These are phyloP conservation scores for Brachyptera putata DNA, from an alignment of 2,888 invertebrate genomes.

Conservation along the genomic window DNA sequence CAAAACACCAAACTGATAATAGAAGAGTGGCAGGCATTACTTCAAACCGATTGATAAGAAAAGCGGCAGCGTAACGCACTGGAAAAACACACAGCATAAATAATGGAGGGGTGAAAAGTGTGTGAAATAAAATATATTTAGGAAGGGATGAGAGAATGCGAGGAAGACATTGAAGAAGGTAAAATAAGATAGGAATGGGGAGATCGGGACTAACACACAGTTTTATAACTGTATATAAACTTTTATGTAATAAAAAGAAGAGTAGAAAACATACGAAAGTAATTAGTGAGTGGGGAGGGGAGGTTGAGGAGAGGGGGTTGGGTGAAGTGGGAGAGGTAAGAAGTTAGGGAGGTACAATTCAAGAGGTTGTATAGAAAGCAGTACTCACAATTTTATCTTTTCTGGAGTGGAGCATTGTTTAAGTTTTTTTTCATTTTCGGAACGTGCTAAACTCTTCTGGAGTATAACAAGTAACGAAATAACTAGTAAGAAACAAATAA, in stretches of 20 bases:
- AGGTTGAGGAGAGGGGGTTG: not conserved
- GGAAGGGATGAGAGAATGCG: not conserved
- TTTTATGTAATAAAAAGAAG: conserved; percentile 17
- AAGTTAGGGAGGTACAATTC: no score
- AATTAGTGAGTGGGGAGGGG: conserved; percentile 12
- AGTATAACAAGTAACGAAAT: no score
- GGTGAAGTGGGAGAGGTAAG: not conserved
- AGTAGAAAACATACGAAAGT: conserved; percentile 18
- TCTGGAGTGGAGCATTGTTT: no score
- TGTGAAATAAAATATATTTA: not conserved
- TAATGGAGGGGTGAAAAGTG: conserved; percentile 6
- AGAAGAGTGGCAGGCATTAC: not conserved
- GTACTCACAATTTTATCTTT: no score
- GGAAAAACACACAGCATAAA: no score
- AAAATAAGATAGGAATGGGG: not conserved
- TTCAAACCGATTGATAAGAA: conserved; percentile 7
- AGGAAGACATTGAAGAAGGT: not conserved
- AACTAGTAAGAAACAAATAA: no score
- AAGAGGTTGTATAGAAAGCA: no score
- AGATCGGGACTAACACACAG: not conserved
- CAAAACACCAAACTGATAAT: no score
- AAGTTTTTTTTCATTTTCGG: no score
- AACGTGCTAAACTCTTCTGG: no score
- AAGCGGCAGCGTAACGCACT: not conserved
- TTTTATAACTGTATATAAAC: conserved; percentile 21